Conservation (phyloP, 2,113 vertebrate genomes). For the Pardalotus punctatus region DNA sequence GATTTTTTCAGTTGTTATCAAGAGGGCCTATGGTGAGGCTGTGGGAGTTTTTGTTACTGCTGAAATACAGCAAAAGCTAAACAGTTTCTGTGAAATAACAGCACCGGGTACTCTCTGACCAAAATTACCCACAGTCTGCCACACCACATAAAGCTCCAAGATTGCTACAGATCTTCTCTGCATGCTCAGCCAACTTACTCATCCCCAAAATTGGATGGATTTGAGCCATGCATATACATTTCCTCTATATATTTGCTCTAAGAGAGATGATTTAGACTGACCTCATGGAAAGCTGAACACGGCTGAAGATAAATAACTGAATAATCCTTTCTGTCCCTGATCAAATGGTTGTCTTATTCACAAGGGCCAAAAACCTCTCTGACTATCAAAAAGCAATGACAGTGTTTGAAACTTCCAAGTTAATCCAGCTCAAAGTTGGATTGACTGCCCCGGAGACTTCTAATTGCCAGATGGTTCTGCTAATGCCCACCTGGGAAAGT, state of each 20-base stretch:
- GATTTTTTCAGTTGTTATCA: constrained; percentile 61
- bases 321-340: constrained; percentile 58
- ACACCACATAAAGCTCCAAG: neutral
- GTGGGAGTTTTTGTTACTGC: constrained; percentile 49
- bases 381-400: constrained; percentile 32
- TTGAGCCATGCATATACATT: constrained; percentile 1
- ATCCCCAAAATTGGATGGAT: neutral
- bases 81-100: constrained; percentile 55
- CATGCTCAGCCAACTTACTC: neutral
- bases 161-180: neutral
- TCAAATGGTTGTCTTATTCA: constrained; percentile 49
- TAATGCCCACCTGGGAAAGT: constrained; percentile 33
- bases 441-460: constrained; percentile 58
- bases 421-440: constrained; percentile 71
- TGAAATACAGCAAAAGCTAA: constrained; percentile 46
- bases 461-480: constrained; percentile 69
- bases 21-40: constrained; percentile 48
- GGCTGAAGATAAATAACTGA: constrained; percentile 38
- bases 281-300: constrained; percentile 33
- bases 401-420: constrained; percentile 62
- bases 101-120: neutral
- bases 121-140: constrained; percentile 44
- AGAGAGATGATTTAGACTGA: neutral
- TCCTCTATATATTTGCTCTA: neutral
- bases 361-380: constrained; percentile 47